A percentile compares a stretch with the other conserved stretches of the same genome.
phyloP scores from a whole-genome alignment of 2,888 invertebrate species.

The Caprella mutica region DNA sequence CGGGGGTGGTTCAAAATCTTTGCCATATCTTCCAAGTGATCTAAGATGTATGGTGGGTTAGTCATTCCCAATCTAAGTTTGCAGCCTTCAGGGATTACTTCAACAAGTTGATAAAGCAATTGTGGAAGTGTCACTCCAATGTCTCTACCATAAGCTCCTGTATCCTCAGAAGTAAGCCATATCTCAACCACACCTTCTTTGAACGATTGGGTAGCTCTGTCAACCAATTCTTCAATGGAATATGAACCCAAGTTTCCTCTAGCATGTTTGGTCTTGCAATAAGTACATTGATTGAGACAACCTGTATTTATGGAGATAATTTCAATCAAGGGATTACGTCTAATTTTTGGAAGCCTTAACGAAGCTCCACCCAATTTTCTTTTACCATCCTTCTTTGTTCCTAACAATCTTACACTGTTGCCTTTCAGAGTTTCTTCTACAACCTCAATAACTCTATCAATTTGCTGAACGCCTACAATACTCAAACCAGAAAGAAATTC shows the following conservation, averaged over 20 bases:
- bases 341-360: constrained; percentile 77
- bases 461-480: constrained; percentile 95
- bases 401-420: constrained; percentile 61
- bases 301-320: constrained; percentile 94
- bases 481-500: constrained; percentile 61
- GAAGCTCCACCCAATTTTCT: constrained; percentile 77
- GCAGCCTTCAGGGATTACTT: constrained; percentile 48
- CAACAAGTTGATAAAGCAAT: constrained; percentile 71
- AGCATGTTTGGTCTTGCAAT: constrained; percentile 97
- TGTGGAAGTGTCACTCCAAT: constrained; percentile 78
- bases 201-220: constrained; percentile 73
- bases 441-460: constrained; percentile 91
- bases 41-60: constrained; percentile 94
- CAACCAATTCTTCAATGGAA: constrained; percentile 72
- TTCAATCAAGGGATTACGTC: constrained; percentile 91
- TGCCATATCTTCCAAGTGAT: constrained; percentile 70
- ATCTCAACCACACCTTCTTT: constrained; percentile 87
- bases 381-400: constrained; percentile 64
- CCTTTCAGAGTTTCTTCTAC: constrained; percentile 94
- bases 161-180: constrained; percentile 96
- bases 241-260: constrained; percentile 94
- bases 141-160: constrained; percentile 93
- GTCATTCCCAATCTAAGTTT: constrained; percentile 75
- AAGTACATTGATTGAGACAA: constrained; percentile 95
- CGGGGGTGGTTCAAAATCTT: constrained; percentile 72